Conservation (phyloP, 2,113 vertebrate species). For the Toxostoma redivivum region DNA sequence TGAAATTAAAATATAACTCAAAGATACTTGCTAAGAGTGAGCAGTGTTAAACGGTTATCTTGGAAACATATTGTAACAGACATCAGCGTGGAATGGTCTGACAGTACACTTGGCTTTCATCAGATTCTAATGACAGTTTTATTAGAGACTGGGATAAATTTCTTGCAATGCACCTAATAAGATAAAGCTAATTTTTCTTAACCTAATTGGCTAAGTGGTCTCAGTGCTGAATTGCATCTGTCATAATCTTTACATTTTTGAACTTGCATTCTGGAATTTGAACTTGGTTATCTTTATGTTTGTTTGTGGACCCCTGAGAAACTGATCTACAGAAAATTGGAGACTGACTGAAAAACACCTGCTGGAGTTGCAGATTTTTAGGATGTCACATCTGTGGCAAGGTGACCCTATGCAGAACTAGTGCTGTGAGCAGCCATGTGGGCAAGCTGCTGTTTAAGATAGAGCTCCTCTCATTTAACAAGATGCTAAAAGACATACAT, state of each 20-base stretch:
- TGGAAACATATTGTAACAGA: background rate
- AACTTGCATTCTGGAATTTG: background rate
- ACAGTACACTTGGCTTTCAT: background rate
- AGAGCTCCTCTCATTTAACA: background rate
- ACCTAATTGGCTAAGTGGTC: background rate
- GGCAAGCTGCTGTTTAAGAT: background rate
- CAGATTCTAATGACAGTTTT: background rate
- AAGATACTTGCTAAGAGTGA: background rate
- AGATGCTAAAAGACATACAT: background rate
- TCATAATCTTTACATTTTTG: background rate
- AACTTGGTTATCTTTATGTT: background rate
- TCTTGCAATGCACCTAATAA: background rate
- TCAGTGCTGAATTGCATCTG: background rate
- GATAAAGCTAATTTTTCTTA: background rate
- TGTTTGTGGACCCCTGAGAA: background rate
- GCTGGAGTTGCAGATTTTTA: background rate
- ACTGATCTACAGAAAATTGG: background rate
- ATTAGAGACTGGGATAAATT: background rate
- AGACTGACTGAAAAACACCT: background rate
- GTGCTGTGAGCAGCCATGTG: background rate
- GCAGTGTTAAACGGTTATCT: background rate
- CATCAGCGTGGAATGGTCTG: background rate
- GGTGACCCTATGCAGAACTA: accelerated
- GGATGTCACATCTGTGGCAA: background rate
- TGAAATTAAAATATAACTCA: background rate